Evolutionary conservation across 1,140 invertebrate species (phyloP).

Genomic region (Calliphora vicina): DNA sequence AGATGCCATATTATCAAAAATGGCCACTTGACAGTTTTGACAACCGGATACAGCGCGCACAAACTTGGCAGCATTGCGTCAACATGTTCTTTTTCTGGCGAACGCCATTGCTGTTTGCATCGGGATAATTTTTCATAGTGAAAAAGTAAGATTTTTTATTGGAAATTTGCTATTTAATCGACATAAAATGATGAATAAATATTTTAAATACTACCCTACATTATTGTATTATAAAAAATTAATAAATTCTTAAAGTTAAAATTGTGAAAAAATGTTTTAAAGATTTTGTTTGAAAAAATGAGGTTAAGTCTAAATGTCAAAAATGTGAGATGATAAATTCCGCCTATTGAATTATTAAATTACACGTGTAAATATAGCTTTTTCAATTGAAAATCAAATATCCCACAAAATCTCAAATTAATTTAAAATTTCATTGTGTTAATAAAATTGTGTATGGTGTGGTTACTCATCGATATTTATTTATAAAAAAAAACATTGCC

Average conservation of each 20-base stretch:
- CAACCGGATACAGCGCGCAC: conserved; percentile 32
- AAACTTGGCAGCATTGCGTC: conserved; percentile 46
- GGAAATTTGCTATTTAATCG: conserved; percentile 39
- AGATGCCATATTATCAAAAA: background rate
- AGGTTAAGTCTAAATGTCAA: conserved; percentile 7
- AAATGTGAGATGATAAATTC: background rate
- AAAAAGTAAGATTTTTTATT: conserved; percentile 58
- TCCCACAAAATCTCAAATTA: no score
- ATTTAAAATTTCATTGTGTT: no score
- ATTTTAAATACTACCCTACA: background rate
- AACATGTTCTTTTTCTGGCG: conserved; percentile 64
- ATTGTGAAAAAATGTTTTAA: background rate
- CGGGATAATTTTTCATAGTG: conserved; percentile 58
- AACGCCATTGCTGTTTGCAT: conserved; percentile 62
- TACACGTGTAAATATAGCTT: conserved; percentile 15
- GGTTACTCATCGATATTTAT: no score
- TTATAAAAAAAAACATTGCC: no score
- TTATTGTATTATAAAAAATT: background rate
- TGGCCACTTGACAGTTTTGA: background rate
- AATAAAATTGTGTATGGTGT: no score
- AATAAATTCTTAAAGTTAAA: background rate
- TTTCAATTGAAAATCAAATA: background rate
- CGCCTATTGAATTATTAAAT: background rate
- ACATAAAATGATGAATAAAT: conserved; percentile 9
- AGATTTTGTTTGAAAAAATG: background rate